A percentile compares a stretch with the other conserved stretches of the same genome.
phyloP scores from a whole-genome alignment of 1,140 invertebrate genomes.

The Pogonognathellus flavescens region DNA sequence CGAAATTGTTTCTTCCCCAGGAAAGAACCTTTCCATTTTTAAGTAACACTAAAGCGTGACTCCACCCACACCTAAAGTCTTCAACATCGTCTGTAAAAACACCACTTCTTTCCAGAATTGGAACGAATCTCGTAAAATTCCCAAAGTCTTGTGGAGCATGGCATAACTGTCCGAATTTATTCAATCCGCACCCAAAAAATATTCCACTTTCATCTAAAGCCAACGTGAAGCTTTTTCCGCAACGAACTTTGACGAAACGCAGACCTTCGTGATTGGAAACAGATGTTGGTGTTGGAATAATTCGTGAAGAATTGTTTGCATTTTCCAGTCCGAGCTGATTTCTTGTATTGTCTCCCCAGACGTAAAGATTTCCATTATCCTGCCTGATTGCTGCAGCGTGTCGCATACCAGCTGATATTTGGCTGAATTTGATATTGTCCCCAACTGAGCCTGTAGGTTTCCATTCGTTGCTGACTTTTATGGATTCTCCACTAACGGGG shows the following conservation, averaged over 20 bases:
- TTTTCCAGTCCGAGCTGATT: constrained; percentile 44
- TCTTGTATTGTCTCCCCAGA: constrained; percentile 65
- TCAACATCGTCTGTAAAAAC: constrained; percentile 29
- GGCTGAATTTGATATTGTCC: not conserved
- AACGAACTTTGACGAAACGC: constrained; percentile 57
- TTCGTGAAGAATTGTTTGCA: not conserved
- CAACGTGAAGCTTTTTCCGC: constrained; percentile 61
- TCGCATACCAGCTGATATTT: constrained; percentile 59
- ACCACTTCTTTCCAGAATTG: not conserved
- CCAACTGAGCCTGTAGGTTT: not conserved
- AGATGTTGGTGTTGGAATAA: constrained; percentile 36
- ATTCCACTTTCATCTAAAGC: constrained; percentile 52
- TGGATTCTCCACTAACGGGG: not conserved
- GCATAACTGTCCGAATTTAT: constrained; percentile 62
- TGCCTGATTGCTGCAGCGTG: constrained; percentile 57
- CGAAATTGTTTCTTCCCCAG: constrained; percentile 65
- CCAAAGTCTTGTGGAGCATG: constrained; percentile 51
- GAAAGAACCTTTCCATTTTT: constrained; percentile 58
- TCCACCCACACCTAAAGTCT: constrained; percentile 65
- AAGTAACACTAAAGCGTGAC: constrained; percentile 61
- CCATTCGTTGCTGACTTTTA: constrained; percentile 34
- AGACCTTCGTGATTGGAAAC: constrained; percentile 23
- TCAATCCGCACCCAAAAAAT: constrained; percentile 62
- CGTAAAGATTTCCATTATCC: constrained; percentile 28
- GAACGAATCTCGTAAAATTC: constrained; percentile 50